phyloP scores from a whole-genome alignment of 2,797 vertebrate species.

The Leucoraja ocellata region DNA sequence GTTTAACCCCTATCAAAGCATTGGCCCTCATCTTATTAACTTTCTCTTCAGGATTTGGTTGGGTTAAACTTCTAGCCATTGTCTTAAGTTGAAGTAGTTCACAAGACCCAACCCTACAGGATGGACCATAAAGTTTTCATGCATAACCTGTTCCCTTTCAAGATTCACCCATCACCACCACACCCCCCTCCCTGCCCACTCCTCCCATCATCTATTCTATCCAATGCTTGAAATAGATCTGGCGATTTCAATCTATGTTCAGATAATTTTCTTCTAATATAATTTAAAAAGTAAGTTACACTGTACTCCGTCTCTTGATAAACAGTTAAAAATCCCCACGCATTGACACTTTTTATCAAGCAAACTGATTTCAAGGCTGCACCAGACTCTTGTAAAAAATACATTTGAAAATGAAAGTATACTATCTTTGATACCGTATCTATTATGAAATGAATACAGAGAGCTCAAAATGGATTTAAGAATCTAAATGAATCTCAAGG shows the following conservation, averaged over 20 bases:
- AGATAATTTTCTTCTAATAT: not conserved
- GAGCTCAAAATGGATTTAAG: constrained; percentile 33
- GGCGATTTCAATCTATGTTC: not conserved
- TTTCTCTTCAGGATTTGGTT: no score
- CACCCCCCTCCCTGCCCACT: not conserved
- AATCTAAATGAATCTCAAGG: constrained; percentile 25
- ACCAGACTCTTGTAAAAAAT: not conserved
- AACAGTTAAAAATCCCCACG: not conserved
- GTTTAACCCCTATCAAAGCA: no score
- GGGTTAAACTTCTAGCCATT: not conserved
- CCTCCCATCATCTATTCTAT: no score
- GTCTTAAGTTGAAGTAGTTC: not conserved
- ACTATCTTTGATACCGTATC: not conserved
- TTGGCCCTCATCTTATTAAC: no score
- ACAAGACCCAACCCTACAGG: not conserved
- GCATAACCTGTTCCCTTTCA: no score
- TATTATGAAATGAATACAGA: constrained; percentile 15
- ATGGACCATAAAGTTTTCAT: not conserved
- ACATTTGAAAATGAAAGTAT: not conserved
- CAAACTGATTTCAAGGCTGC: not conserved
- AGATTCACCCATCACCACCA: not conserved
- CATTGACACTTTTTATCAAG: not conserved
- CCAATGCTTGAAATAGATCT: not conserved
- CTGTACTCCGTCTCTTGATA: not conserved
- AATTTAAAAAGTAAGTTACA: not conserved